Evolutionary conservation across 2,888 invertebrate genomes (phyloP), one percentile per base, ranked within the genome.

Genomic region (Lacanobia oleracea): DNA sequence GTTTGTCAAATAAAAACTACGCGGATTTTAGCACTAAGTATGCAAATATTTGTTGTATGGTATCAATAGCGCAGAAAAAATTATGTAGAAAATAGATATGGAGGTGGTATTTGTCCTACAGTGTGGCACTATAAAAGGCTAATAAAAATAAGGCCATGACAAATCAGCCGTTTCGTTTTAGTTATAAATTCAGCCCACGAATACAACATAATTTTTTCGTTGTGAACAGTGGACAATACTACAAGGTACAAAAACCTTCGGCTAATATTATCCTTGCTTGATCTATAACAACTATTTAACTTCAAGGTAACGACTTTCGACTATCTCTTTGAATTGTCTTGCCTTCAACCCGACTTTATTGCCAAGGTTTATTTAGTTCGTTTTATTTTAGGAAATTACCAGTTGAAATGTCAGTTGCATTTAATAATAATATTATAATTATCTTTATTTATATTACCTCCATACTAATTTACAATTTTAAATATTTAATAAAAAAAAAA

Each of bases 241-340:
- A 2, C 16, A 0, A 27, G 27, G 27, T 3, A 48, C 21, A 37
- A 56, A 53, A 64, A 65, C 73, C 68, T 77, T 67, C 67, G 0
- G 23, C 18, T 77, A 69, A 69, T 64, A 61, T 69, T 66, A 65
- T 54, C 59, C 50, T 80, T 59, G 60, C 37, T 66, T 81, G 23
- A 66, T 63, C 62, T 54, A 53, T 62, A 63, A 57, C 68, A 68
- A 61, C 59, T 51, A 67, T 56, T 82, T 45, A 66, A 40, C 9
- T 64, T 45, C 80, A 82, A 82, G 81, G 81, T n/a, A 1, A 68
- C 16, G 0, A 66, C 81, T 82, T 79, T 72, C 76, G 23, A 79
- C 76, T 76, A 67, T 76, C 76, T 45, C 73, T 72, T 40, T 33
- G 61, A 45, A 48, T 72, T 70, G 64, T 53, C 59, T 66, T 33